These are phyloP conservation scores for Zaprionus lineosus DNA, from an alignment of 2,888 invertebrate species.

Conservation along the genomic window DNA sequence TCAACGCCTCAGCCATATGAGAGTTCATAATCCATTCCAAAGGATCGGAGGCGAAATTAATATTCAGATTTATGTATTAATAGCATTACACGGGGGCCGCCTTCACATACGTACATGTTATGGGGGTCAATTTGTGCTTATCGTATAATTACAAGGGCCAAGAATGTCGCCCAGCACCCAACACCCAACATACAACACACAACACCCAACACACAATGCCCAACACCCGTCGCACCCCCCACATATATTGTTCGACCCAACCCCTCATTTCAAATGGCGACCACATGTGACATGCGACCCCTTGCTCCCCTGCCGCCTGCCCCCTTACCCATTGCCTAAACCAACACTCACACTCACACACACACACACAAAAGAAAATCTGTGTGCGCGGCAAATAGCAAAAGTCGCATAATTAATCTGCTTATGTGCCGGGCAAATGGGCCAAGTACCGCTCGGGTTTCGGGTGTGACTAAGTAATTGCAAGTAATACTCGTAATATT, in stretches of 20 bases:
- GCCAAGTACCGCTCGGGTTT: constrained; percentile 19
- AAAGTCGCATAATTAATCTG: constrained; percentile 78
- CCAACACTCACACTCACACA: no score
- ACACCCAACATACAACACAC: background rate
- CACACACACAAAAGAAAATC: no score
- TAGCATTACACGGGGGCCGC: constrained; percentile 55
- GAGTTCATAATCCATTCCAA: constrained; percentile 70
- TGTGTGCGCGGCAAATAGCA: constrained; percentile 59
- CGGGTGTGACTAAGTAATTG: constrained; percentile 72
- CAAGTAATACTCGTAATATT: constrained; percentile 63
- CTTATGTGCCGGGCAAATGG: constrained; percentile 62
- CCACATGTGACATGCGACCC: constrained; percentile 65
- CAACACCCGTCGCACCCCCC: background rate
- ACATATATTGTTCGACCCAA: no score
- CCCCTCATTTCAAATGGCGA: constrained; percentile 26
- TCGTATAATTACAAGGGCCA: constrained; percentile 68
- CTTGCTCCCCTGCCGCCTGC: background rate
- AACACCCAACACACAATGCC: background rate
- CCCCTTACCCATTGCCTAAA: no score
- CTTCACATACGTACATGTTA: background rate
- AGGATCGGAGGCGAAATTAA: constrained; percentile 59
- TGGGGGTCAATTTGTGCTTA: constrained; percentile 74
- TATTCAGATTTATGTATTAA: constrained; percentile 79
- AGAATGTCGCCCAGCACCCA: background rate
- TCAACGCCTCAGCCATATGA: constrained; percentile 18